Percentiles rank a stretch among this genome's conserved stretches.
These are phyloP conservation scores for Aphrophora alni DNA, from an alignment of 2,888 invertebrate genomes.

Conservation along the genomic window DNA sequence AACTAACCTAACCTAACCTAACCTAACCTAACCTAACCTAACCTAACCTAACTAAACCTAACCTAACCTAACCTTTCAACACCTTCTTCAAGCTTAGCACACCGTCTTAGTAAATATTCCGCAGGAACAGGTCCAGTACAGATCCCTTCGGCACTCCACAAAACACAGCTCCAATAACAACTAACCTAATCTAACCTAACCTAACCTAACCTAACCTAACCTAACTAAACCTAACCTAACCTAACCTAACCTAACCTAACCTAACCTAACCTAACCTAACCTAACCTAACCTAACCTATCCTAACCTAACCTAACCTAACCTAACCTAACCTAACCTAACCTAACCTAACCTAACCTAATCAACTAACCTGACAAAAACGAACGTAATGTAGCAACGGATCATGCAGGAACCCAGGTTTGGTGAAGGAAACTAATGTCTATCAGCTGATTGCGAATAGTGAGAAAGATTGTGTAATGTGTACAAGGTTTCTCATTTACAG, in stretches of 20 bases:
- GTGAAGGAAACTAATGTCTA: neutral
- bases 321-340: constrained; percentile 3
- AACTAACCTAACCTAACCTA: neutral
- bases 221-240: neutral
- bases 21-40: constrained; percentile 2
- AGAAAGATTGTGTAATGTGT: too few relatives aligned
- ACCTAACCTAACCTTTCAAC: constrained; percentile 2
- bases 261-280: too few relatives aligned
- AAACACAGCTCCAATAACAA: too few relatives aligned
- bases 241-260: neutral
- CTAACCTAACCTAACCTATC: constrained; percentile 24
- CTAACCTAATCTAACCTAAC: constrained; percentile 28
- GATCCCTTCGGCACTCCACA: too few relatives aligned
- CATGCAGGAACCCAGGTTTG: too few relatives aligned
- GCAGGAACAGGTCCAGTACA: too few relatives aligned
- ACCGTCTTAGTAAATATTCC: too few relatives aligned
- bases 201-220: neutral
- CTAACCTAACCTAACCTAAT: neutral
- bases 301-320: neutral
- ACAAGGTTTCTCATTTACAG: too few relatives aligned
- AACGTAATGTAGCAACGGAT: neutral
- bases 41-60: neutral
- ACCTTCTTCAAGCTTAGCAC: too few relatives aligned
- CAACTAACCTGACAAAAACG: neutral
- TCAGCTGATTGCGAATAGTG: too few relatives aligned